Evolutionary conservation across 2,113 vertebrate species (phyloP).

Genomic region (Ramphastos sulfuratus): DNA sequence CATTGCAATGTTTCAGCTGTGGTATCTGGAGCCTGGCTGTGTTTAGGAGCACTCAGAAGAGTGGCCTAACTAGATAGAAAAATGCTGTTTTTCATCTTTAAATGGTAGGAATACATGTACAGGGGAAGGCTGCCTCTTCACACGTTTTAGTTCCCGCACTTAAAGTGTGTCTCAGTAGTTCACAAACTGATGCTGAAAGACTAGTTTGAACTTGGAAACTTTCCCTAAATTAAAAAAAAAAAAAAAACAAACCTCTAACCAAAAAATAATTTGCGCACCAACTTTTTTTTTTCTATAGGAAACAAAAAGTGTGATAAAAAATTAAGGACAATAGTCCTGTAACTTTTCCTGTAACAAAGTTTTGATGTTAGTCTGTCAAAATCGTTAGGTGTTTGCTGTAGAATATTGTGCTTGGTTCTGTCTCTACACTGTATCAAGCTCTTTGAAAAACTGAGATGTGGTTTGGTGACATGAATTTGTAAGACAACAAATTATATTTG

Average conservation of each 20-base stretch:
- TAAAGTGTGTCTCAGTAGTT: background rate
- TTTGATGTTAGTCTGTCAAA: background rate
- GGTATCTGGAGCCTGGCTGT: background rate
- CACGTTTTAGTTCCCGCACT: background rate
- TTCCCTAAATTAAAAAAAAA: background rate
- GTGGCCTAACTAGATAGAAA: background rate
- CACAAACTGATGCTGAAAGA: background rate
- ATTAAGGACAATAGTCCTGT: fast-evolving
- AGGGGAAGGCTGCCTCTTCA: background rate
- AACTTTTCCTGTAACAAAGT: background rate
- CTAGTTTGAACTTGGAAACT: background rate
- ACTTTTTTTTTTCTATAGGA: background rate
- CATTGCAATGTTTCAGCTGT: fast-evolving
- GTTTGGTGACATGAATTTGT: background rate
- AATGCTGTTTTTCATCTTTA: background rate
- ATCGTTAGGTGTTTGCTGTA: background rate
- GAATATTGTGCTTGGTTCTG: background rate
- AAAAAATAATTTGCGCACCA: background rate
- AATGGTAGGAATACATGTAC: background rate
- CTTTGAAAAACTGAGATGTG: background rate
- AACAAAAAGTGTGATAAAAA: background rate
- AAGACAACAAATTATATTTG: background rate
- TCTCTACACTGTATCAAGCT: background rate
- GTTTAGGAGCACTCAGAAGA: background rate
- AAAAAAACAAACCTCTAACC: background rate